Evolutionary conservation across 2,797 vertebrate genomes (phyloP).

Genomic region (Poecilia gillii): DNA sequence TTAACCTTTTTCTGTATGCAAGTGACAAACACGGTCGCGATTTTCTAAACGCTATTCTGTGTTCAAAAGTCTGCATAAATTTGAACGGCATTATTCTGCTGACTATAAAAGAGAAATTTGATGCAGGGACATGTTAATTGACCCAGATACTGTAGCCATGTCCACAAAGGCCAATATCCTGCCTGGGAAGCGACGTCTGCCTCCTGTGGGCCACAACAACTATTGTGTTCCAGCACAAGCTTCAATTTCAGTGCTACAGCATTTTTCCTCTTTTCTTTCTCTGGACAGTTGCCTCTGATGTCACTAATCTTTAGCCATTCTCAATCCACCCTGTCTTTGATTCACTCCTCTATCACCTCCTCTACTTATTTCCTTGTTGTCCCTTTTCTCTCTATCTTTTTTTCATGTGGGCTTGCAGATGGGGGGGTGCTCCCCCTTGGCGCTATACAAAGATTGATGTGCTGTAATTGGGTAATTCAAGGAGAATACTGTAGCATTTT

Average conservation of each 20-base stretch:
- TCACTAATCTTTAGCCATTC: constrained; percentile 67
- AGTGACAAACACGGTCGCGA: constrained; percentile 31
- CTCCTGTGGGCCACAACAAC: constrained; percentile 59
- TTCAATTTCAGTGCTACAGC: constrained; percentile 76
- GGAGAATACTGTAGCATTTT: constrained; percentile 60
- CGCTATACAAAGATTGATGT: constrained; percentile 68
- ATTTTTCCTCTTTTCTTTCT: constrained; percentile 26
- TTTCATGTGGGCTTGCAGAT: constrained; percentile 47
- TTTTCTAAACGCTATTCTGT: constrained; percentile 47
- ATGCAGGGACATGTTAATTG: constrained; percentile 74
- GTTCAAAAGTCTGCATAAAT: constrained; percentile 55
- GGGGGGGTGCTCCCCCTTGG: constrained; percentile 39
- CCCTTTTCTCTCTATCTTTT: constrained; percentile 33
- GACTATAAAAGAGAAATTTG: constrained; percentile 73
- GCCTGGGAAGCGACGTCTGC: constrained; percentile 60
- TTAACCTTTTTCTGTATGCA: constrained; percentile 33
- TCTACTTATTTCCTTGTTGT: constrained; percentile 27
- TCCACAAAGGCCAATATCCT: constrained; percentile 79
- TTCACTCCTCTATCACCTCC: constrained; percentile 34
- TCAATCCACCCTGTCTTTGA: constrained; percentile 47
- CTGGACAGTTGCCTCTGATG: constrained; percentile 61
- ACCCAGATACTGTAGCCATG: constrained; percentile 75
- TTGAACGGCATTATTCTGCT: constrained; percentile 55
- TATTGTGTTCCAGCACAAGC: constrained; percentile 71
- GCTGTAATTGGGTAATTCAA: constrained; percentile 73